Conservation (phyloP, 1,140 invertebrate genomes). For the Andricus grossulariae region DNA sequence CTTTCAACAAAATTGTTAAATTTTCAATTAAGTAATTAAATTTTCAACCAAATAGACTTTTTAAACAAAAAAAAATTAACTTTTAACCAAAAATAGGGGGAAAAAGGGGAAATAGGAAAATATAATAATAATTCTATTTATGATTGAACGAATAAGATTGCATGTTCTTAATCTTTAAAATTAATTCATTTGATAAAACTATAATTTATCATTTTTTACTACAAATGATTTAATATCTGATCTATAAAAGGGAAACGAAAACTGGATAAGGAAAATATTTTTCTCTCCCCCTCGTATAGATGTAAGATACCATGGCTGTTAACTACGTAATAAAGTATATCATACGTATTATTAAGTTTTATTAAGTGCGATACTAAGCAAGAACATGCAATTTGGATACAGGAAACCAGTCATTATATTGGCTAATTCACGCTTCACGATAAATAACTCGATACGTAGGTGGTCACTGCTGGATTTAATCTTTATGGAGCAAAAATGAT, state of each 20-base stretch:
- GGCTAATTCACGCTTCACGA: constrained; percentile 16
- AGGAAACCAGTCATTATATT: constrained; percentile 8
- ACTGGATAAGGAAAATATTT: background rate
- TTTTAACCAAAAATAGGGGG: too few species aligned
- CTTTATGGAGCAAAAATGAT: too few species aligned
- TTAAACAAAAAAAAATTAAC: too few species aligned
- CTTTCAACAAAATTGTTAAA: too few species aligned
- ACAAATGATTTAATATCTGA: background rate
- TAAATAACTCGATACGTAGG: constrained; percentile 11
- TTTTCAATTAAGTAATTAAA: too few species aligned
- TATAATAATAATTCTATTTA: too few species aligned
- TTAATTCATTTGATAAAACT: background rate
- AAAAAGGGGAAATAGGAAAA: too few species aligned
- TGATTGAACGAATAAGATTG: too few species aligned
- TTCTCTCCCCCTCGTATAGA: background rate
- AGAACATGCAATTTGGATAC: constrained; percentile 18
- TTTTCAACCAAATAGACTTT: too few species aligned
- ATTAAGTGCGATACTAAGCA: constrained; percentile 22
- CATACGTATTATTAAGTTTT: constrained; percentile 23
- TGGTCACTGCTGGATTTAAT: background rate
- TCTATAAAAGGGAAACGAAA: background rate
- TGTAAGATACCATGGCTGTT: constrained; percentile 1
- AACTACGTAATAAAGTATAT: constrained; percentile 25
- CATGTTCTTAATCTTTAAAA: too few species aligned
- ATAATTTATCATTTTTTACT: background rate